Base-by-base conservation (phyloP, 2,797 vertebrate species). In the Trematomus bernacchii region DNA sequence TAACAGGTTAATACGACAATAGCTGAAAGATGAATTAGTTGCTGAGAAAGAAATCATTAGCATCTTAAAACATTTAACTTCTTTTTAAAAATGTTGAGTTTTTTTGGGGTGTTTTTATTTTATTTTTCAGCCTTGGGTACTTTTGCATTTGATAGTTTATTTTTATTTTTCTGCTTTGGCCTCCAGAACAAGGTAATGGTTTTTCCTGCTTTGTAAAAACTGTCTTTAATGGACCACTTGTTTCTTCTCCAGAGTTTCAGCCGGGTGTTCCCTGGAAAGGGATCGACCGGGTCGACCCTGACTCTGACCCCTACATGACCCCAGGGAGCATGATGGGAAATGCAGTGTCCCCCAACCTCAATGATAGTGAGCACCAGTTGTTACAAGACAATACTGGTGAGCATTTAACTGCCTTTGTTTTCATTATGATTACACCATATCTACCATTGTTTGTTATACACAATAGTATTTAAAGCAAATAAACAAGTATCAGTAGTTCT, bases 211-310 rank as follows among this genome's bases (percentile, higher is more conserved):
- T 43, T 63, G 40, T 52, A 2, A 60, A 16, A 46, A 44, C 19
- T 30, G 18, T 0, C 47, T 64, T 21, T 0, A 77, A 42, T 53
- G 5, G 15, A 50, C 30, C n/a, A 9, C 4, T 1, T 71, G 10
- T 85, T 52, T 71, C 18, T 30, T 44, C 53, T 21, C 6, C 86
- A 99, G 98, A 99, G 93, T 99, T 99, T 92, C 98, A 99, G 94
- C 98, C 98, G 70, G 98, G 98, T 87, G 98, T 99, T 86, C 98
- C 98, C 82, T 99, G 98, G 98, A 99, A 99, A 95, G 98, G 98
- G 94, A 98, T 99, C 83, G 97, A 97, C 94, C 98, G 97, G 68
- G 97, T 97, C 78, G 98, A 99, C 93, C 98, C 98, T 73, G 98
- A 99, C 91, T 97, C 97, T 77, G 98, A 99, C 92, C 98, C 98